phyloP scores from a whole-genome alignment of 2,888 invertebrate genomes.

The Corbicula japonica region DNA sequence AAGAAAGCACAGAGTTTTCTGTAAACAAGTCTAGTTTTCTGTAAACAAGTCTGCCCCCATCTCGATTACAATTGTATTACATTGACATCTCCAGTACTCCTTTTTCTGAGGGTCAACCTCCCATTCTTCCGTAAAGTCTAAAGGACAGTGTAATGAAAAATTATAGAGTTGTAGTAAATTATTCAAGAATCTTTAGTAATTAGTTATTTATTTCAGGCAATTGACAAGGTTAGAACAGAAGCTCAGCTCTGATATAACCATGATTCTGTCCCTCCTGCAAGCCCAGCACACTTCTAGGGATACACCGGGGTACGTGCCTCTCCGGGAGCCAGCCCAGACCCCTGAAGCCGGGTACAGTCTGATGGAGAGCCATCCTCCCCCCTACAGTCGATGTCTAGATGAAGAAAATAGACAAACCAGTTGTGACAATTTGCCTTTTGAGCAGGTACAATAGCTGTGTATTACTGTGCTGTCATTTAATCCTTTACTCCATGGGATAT shows the following conservation, averaged over 20 bases:
- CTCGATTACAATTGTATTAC: too few relatives aligned
- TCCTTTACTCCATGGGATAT: too few relatives aligned
- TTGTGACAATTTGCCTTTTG: slow-evolving; percentile 18
- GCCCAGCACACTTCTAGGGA: slow-evolving; percentile 19
- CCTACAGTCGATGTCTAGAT: slow-evolving; percentile 1
- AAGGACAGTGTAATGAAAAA: neutral
- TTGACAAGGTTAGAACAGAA: slow-evolving; percentile 84
- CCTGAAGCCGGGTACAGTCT: too few relatives aligned
- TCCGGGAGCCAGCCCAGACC: neutral
- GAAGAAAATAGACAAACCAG: neutral
- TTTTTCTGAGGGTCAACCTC: too few relatives aligned
- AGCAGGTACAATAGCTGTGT: too few relatives aligned
- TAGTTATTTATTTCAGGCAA: slow-evolving; percentile 74
- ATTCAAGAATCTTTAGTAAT: neutral
- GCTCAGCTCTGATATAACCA: slow-evolving; percentile 84
- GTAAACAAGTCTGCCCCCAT: too few relatives aligned
- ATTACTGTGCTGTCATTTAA: too few relatives aligned
- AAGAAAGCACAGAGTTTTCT: too few relatives aligned
- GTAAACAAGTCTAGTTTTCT: too few relatives aligned
- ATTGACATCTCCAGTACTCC: too few relatives aligned
- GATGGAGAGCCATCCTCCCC: neutral
- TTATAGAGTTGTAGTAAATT: neutral
- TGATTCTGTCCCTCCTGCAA: slow-evolving; percentile 84
- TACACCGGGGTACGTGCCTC: neutral
- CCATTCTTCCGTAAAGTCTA: too few relatives aligned